Conservation (phyloP, 1,140 invertebrate species). For the Heliconius nattereri region DNA sequence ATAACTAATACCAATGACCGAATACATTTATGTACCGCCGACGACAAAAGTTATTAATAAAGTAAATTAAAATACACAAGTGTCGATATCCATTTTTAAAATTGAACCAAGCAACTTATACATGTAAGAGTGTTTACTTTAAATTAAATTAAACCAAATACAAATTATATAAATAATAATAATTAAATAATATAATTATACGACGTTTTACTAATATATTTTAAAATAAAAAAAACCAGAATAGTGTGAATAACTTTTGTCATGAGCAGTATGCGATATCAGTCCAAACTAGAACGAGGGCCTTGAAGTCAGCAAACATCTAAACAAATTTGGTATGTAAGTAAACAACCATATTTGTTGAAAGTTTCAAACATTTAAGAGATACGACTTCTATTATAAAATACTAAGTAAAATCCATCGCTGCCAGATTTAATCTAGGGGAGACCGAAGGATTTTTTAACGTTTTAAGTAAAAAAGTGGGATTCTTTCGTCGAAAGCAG, state of each 20-base stretch:
- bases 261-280: slow-evolving; percentile 17
- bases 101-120: too few relatives aligned
- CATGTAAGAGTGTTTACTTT: neutral
- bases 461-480: too few relatives aligned
- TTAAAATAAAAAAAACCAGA: neutral
- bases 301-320: slow-evolving; percentile 28
- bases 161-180: neutral
- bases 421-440: too few relatives aligned
- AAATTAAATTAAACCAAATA: neutral
- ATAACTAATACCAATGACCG: slow-evolving; percentile 31
- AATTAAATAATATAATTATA: too few relatives aligned
- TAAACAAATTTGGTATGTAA: slow-evolving; percentile 32
- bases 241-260: neutral
- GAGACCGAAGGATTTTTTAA: too few relatives aligned
- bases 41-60: slow-evolving; percentile 18
- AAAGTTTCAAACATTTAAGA: neutral
- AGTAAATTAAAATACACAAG: neutral
- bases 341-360: slow-evolving; percentile 29
- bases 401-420: neutral
- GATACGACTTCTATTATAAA: neutral
- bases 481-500: too few relatives aligned
- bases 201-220: neutral
- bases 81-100: too few relatives aligned
- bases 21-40: slow-evolving; percentile 9
- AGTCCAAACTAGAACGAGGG: slow-evolving; percentile 26